Evolutionary conservation across 2,888 invertebrate species (phyloP), one percentile per base, ranked within the genome.

Genomic region (Icerya purchasi): DNA sequence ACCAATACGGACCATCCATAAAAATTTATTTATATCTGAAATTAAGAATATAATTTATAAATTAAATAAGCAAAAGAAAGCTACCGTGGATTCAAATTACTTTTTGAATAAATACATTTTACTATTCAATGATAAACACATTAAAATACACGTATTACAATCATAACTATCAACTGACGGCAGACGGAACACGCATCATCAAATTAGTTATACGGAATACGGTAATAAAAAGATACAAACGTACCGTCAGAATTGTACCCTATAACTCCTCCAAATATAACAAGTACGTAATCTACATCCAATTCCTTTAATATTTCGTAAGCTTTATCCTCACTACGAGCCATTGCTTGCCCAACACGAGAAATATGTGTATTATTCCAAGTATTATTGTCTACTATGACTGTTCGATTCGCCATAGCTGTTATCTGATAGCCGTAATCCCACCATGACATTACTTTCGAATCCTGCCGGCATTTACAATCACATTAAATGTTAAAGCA

Each of bases 301-400:
- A 97, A 72, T 70, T 97, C 96, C 62, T 81, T 76, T 96, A 97
- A 97, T 67, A 97, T 98, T 74, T 93, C 92, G 70, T 96, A 96
- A 0, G 97, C 96, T 69, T 87, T 86, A 65, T 94, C 93, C 72
- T 98, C 97, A 0, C 86, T 80, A 54, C 93, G 93, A 1, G 97
- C 92, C 96, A 97, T 97, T 1, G 97, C 97, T 73, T 97, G 94
- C 0, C 96, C 96, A 1, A 97, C 96, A 63, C 94, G 78, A 8
- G 91, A 96, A 68, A 97, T 97, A 73, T 96, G 97, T 18, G 96
- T 97, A 72, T 98, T 98, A 73, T 97, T 98, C 97, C 97, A 98
- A 1, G 97, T 98, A 70, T 98, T 97, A 72, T 98, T 98, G 72
- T 97, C 97, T 58, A 98, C 97, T 66, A 97, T 78, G 66, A 96